Evolutionary conservation across 2,797 vertebrate species (phyloP).

Genomic region (Phalanger gymnotis): DNA sequence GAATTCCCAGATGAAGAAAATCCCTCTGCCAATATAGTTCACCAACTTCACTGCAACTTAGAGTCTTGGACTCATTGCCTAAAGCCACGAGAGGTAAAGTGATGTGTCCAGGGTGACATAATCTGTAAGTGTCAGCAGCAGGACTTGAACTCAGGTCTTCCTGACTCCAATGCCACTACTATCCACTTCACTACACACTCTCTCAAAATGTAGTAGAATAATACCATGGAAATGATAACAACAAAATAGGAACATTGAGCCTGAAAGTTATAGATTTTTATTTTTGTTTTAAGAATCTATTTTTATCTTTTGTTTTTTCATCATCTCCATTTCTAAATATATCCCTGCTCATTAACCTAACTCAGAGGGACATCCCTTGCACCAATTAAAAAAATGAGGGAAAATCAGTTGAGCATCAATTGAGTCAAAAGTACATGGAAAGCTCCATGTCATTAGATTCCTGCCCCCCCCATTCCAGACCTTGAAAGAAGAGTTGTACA

Average conservation of each 20-base stretch:
- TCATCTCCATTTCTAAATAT: background rate
- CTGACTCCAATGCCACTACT: background rate
- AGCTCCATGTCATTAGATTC: background rate
- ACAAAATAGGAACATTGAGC: background rate
- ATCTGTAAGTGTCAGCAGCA: background rate
- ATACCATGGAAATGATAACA: conserved; percentile 6
- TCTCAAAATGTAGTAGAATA: conserved; percentile 9
- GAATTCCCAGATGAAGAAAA: background rate
- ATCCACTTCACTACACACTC: background rate
- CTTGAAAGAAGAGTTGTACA: background rate
- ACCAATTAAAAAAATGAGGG: background rate
- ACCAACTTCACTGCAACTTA: background rate
- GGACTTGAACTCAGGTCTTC: background rate
- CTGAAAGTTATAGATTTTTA: background rate
- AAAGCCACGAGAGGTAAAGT: background rate
- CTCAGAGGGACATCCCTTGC: background rate
- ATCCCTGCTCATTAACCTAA: background rate
- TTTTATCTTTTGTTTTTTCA: background rate
- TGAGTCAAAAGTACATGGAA: background rate
- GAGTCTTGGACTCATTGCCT: background rate
- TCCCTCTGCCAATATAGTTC: background rate
- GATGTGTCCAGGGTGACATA: background rate
- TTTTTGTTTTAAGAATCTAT: background rate
- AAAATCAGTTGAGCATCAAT: background rate
- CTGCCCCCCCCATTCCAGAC: too few species aligned